A percentile compares a stretch with the other conserved stretches of the same genome.
phyloP scores from a whole-genome alignment of 1,140 invertebrate genomes.

The Tetragnatha versicolor region DNA sequence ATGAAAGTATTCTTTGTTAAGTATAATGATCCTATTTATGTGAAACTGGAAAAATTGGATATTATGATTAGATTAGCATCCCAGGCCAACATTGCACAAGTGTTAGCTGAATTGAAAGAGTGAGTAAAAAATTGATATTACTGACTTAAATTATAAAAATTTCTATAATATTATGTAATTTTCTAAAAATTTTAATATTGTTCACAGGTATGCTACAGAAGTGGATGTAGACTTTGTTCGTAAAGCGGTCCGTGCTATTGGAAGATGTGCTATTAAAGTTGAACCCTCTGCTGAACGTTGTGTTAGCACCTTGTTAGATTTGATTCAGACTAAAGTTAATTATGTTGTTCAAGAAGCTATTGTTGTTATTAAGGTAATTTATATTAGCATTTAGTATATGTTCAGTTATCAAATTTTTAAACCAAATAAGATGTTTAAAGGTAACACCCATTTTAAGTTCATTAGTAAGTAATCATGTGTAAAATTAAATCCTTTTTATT shows the following conservation, averaged over 20 bases:
- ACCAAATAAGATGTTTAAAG: too few relatives aligned
- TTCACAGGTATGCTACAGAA: slow-evolving; percentile 86
- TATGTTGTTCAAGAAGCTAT: slow-evolving; percentile 99
- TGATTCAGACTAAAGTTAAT: slow-evolving; percentile 99
- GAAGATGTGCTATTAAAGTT: slow-evolving; percentile 99
- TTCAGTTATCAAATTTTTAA: too few relatives aligned
- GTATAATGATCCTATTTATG: slow-evolving; percentile 99
- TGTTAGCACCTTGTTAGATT: slow-evolving; percentile 96
- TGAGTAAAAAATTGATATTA: slow-evolving; percentile 65
- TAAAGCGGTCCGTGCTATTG: slow-evolving; percentile 97
- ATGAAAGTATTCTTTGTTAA: slow-evolving; percentile 99
- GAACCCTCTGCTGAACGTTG: slow-evolving; percentile 98
- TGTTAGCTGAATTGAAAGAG: slow-evolving; percentile 98
- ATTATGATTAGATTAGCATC: slow-evolving; percentile 99
- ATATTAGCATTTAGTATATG: not conserved
- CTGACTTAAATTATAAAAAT: not conserved
- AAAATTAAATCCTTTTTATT: too few relatives aligned
- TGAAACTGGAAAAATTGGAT: slow-evolving; percentile 98
- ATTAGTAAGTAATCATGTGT: too few relatives aligned
- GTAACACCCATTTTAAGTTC: too few relatives aligned
- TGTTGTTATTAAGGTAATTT: slow-evolving; percentile 90
- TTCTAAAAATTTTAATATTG: not conserved
- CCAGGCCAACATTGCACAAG: slow-evolving; percentile 97
- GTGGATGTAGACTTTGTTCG: slow-evolving; percentile 99
- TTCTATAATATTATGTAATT: too few relatives aligned